A percentile compares a stretch with the other conserved stretches of the same genome.
These are phyloP conservation scores for Orgyia antiqua DNA, from an alignment of 2,888 invertebrate species.

Conservation along the genomic window DNA sequence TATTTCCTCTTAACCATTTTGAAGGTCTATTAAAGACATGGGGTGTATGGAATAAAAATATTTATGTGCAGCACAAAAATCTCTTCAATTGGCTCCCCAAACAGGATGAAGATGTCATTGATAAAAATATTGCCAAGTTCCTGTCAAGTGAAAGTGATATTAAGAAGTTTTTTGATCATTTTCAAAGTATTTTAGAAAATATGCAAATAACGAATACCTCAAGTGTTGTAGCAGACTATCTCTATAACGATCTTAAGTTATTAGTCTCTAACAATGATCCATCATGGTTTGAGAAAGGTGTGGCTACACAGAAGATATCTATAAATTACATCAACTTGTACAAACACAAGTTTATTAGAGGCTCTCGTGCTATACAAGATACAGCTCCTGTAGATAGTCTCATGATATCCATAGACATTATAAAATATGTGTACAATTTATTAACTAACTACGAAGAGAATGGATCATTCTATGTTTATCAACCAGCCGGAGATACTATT, in stretches of 20 bases:
- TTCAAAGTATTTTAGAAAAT: slow-evolving; percentile 1
- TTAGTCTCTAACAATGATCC: slow-evolving; percentile 4
- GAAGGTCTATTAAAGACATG: slow-evolving; percentile 15
- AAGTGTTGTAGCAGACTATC: slow-evolving; percentile 6
- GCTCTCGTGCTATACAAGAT: slow-evolving; percentile 5
- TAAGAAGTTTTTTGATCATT: slow-evolving; percentile 7
- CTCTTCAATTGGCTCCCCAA: slow-evolving; percentile 11
- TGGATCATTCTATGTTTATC: slow-evolving; percentile 11
- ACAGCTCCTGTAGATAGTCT: slow-evolving; percentile 4
- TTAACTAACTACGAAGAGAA: slow-evolving; percentile 24
- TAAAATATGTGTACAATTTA: slow-evolving; percentile 38
- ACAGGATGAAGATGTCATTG: background rate
- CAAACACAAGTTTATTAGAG: slow-evolving; percentile 6
- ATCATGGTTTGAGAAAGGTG: slow-evolving; percentile 22
- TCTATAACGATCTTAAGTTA: slow-evolving; percentile 1
- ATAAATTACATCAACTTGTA: slow-evolving; percentile 16
- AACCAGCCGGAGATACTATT: background rate
- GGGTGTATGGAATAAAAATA: background rate
- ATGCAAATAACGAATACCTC: slow-evolving; percentile 1
- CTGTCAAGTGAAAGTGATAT: slow-evolving; percentile 3
- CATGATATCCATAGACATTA: slow-evolving; percentile 31
- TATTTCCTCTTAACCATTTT: slow-evolving; percentile 26
- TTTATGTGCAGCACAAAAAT: background rate
- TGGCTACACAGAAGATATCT: slow-evolving; percentile 10
- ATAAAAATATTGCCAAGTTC: background rate